Conservation (phyloP, 2,113 vertebrate species). For the Malurus alboscapulatus region DNA sequence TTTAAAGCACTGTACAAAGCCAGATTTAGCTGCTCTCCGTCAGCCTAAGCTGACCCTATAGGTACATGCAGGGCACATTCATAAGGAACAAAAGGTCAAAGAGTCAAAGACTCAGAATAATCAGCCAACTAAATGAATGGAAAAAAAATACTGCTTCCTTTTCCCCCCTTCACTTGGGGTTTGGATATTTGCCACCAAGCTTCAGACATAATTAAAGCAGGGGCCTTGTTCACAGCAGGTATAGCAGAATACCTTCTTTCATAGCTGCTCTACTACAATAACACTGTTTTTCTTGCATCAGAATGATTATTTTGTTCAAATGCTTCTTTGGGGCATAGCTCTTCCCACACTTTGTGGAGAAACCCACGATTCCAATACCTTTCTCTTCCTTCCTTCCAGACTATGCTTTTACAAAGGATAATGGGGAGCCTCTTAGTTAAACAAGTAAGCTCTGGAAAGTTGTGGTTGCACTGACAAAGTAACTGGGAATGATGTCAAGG, state of each 20-base stretch:
- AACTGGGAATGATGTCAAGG: background rate
- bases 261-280: conserved; percentile 11
- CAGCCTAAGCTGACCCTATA: conserved; percentile 22
- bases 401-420: background rate
- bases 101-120: conserved; percentile 53
- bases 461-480: background rate
- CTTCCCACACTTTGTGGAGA: background rate
- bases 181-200: conserved; percentile 56
- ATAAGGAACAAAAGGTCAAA: conserved; percentile 54
- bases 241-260: conserved; percentile 51
- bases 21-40: conserved; percentile 8
- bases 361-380: background rate
- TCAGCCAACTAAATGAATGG: conserved; percentile 24
- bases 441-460: background rate
- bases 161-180: background rate
- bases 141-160: conserved; percentile 21
- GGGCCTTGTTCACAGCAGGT: conserved; percentile 50
- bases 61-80: conserved; percentile 28
- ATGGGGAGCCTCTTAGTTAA: background rate
- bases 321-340: background rate
- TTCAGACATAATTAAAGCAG: conserved; percentile 55
- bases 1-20: conserved; percentile 6
- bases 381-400: background rate
- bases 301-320: conserved; percentile 37
- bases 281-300: conserved; percentile 24